Conservation (phyloP, 1,140 invertebrate species). For the Ceratosolen fusciceps region DNA sequence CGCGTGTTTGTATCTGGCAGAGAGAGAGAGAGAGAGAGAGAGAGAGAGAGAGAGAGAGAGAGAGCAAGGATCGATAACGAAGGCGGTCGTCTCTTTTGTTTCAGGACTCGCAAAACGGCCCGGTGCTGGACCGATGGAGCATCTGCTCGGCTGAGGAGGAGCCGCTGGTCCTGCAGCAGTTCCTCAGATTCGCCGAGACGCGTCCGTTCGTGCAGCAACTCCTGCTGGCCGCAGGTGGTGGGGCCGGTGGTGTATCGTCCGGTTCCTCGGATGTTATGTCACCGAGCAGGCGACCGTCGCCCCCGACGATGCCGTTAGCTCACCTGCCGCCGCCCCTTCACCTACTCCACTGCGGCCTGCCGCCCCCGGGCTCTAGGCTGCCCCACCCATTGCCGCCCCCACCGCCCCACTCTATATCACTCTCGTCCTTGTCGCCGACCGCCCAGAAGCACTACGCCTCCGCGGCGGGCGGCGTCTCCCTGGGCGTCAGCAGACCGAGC, state of each 20-base stretch:
- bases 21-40: too few relatives aligned
- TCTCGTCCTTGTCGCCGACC: constrained; percentile 70
- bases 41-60: too few relatives aligned
- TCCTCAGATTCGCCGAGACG: constrained; percentile 87
- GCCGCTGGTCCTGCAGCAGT: constrained; percentile 87
- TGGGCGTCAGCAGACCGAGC: constrained; percentile 54
- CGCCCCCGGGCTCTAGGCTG: constrained; percentile 66
- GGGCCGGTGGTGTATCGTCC: constrained; percentile 59
- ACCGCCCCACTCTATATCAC: constrained; percentile 66
- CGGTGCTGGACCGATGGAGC: constrained; percentile 85
- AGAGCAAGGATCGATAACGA: background rate
- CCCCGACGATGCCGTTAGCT: constrained; percentile 74
- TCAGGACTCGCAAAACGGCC: constrained; percentile 81
- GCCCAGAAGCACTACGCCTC: constrained; percentile 43
- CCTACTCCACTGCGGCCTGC: constrained; percentile 71
- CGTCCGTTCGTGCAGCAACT: constrained; percentile 86
- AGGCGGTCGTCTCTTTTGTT: constrained; percentile 52
- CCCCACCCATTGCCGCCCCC: constrained; percentile 66
- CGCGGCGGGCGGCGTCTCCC: constrained; percentile 50
- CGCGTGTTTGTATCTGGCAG: too few relatives aligned
- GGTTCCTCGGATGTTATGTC: constrained; percentile 75
- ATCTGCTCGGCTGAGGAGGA: constrained; percentile 87
- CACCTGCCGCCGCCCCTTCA: constrained; percentile 73
- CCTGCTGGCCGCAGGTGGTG: constrained; percentile 75
- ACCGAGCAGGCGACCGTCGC: constrained; percentile 77